A percentile compares a stretch with the other conserved stretches of the same genome.
These are phyloP conservation scores for Drosophila phalerata DNA, from an alignment of 2,888 invertebrate genomes.

Conservation along the genomic window DNA sequence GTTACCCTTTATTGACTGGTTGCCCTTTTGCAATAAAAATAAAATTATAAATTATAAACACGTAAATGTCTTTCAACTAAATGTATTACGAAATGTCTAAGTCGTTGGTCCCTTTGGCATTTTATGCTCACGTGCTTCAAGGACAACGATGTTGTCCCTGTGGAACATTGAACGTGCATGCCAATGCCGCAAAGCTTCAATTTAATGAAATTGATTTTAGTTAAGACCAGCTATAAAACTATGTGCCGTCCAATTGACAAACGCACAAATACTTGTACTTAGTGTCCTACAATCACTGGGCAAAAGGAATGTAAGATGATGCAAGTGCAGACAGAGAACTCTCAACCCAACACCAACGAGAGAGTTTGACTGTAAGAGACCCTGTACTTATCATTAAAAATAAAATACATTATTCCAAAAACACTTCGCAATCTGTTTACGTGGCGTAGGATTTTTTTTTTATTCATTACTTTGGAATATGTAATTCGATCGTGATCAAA, in stretches of 20 bases:
- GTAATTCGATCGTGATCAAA: too few relatives aligned
- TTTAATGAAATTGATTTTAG: conserved; percentile 67
- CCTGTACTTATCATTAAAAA: not conserved
- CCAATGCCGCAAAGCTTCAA: conserved; percentile 54
- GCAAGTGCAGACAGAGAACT: not conserved
- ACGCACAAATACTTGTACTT: conserved; percentile 24
- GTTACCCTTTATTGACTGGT: conserved; percentile 35
- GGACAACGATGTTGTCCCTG: conserved; percentile 24
- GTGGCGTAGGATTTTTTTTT: too few relatives aligned
- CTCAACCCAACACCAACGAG: not conserved
- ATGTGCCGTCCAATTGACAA: conserved; percentile 30
- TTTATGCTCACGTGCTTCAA: conserved; percentile 41
- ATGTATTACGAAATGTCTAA: conserved; percentile 16
- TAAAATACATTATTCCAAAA: too few relatives aligned
- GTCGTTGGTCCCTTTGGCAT: conserved; percentile 25
- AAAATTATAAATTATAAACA: conserved; percentile 12
- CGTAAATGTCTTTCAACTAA: conserved; percentile 7
- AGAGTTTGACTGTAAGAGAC: not conserved
- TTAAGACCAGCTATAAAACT: conserved; percentile 60
- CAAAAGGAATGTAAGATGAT: conserved; percentile 16
- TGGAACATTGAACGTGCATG: conserved; percentile 50
- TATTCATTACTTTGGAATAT: too few relatives aligned
- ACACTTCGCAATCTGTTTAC: too few relatives aligned
- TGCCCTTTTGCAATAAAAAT: conserved; percentile 57
- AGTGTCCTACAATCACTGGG: conserved; percentile 24